Conservation (phyloP, 2,797 vertebrate genomes). For the Cetoscarus ocellatus region DNA sequence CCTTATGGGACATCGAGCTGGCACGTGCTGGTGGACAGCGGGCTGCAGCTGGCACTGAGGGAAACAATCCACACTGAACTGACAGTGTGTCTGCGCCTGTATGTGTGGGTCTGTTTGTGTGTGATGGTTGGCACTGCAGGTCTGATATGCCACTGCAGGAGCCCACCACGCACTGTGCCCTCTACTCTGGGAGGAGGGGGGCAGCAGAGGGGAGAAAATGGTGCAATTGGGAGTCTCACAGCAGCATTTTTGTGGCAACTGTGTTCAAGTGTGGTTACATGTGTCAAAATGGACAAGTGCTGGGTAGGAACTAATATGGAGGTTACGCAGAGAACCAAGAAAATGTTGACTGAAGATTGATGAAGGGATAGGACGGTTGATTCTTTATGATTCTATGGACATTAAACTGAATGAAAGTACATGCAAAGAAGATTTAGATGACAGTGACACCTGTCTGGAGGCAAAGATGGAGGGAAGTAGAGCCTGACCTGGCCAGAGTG, state of each 20-base stretch:
- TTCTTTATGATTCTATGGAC: too few relatives aligned
- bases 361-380: too few relatives aligned
- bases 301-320: too few relatives aligned
- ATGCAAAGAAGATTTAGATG: too few relatives aligned
- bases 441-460: too few relatives aligned
- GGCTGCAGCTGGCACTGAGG: slow-evolving; percentile 71
- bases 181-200: slow-evolving; percentile 34
- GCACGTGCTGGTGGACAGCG: slow-evolving; percentile 63
- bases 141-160: slow-evolving; percentile 43
- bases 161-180: slow-evolving; percentile 35
- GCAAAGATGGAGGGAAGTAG: too few relatives aligned
- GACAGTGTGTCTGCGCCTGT: slow-evolving; percentile 34
- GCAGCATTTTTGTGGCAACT: slow-evolving; percentile 55
- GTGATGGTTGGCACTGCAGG: slow-evolving; percentile 46
- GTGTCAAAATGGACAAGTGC: slow-evolving; percentile 28
- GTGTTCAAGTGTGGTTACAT: slow-evolving; percentile 18
- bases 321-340: too few relatives aligned
- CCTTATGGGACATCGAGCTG: slow-evolving; percentile 59
- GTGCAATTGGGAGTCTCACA: slow-evolving; percentile 18
- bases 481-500: too few relatives aligned
- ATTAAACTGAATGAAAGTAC: too few relatives aligned
- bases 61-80: slow-evolving; percentile 43
- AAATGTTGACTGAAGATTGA: too few relatives aligned
- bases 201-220: slow-evolving; percentile 19
- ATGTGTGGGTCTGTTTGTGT: slow-evolving; percentile 11